Conservation (phyloP, 2,888 invertebrate species). For the Thelaira solivaga region DNA sequence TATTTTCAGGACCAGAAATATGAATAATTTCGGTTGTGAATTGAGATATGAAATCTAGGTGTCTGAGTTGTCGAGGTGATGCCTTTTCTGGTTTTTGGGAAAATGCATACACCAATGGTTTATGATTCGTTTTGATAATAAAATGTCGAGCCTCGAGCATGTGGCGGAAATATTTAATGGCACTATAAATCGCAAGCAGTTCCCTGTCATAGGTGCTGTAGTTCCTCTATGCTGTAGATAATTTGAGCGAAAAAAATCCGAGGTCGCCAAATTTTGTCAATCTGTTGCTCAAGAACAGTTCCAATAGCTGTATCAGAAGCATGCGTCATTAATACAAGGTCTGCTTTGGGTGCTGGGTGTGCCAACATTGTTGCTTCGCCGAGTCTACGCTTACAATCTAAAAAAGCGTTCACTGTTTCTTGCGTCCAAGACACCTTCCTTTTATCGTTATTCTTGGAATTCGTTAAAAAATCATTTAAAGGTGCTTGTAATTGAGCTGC, state of each 20-base stretch:
- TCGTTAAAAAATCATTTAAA: neutral
- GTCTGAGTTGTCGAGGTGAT: slow-evolving; percentile 66
- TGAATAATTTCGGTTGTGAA: slow-evolving; percentile 19
- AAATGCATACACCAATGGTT: slow-evolving; percentile 53
- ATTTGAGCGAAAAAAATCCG: slow-evolving; percentile 69
- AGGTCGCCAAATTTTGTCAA: slow-evolving; percentile 41
- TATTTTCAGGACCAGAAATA: slow-evolving; percentile 22
- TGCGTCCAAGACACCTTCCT: neutral
- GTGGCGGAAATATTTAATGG: slow-evolving; percentile 17
- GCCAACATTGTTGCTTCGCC: neutral
- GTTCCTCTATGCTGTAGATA: slow-evolving; percentile 31
- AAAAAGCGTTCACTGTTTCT: neutral
- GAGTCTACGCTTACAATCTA: neutral
- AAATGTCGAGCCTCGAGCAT: slow-evolving; percentile 46
- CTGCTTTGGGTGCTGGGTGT: neutral
- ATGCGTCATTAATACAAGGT: slow-evolving; percentile 17
- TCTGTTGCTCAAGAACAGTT: slow-evolving; percentile 51
- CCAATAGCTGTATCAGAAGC: too few relatives aligned
- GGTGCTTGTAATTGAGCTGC: slow-evolving; percentile 1
- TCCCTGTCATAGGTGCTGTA: too few relatives aligned
- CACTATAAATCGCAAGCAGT: slow-evolving; percentile 55
- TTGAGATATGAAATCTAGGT: slow-evolving; percentile 36
- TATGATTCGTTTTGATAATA: slow-evolving; percentile 61
- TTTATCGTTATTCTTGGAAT: neutral
- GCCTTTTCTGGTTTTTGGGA: slow-evolving; percentile 67